Percentiles rank a stretch among this genome's conserved stretches.
Conservation (phyloP, 2,113 vertebrate species). For the Psephotus haematonotus region DNA sequence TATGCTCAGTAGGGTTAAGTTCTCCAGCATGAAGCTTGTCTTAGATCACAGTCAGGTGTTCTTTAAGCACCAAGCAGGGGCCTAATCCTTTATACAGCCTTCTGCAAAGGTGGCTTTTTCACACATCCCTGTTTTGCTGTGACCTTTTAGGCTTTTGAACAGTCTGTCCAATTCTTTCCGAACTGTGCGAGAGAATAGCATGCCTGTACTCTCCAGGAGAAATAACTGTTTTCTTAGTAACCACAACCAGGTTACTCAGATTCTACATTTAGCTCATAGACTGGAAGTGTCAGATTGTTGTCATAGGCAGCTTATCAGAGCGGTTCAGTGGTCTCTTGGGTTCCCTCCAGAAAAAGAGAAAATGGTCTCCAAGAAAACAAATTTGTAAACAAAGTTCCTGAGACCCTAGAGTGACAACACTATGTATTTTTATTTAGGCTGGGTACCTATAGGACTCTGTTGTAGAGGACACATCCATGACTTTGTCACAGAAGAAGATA, state of each 20-base stretch:
- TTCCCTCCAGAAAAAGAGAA: not conserved
- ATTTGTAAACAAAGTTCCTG: conserved; percentile 55
- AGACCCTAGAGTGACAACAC: conserved; percentile 25
- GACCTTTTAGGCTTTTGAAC: not conserved
- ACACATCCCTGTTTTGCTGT: not conserved
- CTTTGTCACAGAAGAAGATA: not conserved
- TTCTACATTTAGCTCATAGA: conserved; percentile 51
- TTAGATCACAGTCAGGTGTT: rapidly evolving
- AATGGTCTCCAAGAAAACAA: conserved; percentile 63
- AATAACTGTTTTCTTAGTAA: conserved; percentile 52
- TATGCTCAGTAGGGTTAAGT: not conserved
- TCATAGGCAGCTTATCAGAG: not conserved
- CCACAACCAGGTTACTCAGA: conserved; percentile 49
- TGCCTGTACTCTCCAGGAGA: not conserved
- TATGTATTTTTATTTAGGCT: conserved; percentile 60
- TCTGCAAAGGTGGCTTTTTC: not conserved
- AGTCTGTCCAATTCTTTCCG: not conserved
- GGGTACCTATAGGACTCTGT: not conserved
- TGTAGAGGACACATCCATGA: not conserved
- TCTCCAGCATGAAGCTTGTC: not conserved
- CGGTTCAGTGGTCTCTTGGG: not conserved
- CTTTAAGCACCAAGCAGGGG: not conserved
- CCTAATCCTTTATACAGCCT: not conserved
- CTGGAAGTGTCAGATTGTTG: conserved; percentile 42
- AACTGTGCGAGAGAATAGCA: not conserved